A percentile compares a stretch with the other conserved stretches of the same genome.
Evolutionary conservation across 2,888 invertebrate species (phyloP).

Genomic region (Molorchus minor): DNA sequence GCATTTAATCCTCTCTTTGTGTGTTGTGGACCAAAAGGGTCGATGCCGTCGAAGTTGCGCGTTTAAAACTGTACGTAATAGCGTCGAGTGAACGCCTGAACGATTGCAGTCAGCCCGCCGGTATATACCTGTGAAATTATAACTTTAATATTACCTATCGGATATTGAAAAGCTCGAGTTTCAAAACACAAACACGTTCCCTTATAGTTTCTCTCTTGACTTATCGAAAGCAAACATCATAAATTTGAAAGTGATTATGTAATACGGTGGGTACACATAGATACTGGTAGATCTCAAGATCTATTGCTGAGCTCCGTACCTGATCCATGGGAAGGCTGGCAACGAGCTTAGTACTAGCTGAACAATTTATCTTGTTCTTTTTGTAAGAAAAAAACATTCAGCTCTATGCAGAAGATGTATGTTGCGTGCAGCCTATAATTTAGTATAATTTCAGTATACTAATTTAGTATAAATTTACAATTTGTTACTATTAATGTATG

Average conservation of each 20-base stretch:
- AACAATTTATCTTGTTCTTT: too few species aligned
- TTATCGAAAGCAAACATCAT: constrained; percentile 48
- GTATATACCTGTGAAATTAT: constrained; percentile 52
- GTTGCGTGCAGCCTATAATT: too few species aligned
- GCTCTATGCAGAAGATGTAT: too few species aligned
- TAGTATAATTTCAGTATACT: too few species aligned
- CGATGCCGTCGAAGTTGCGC: constrained; percentile 10
- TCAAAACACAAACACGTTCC: constrained; percentile 49
- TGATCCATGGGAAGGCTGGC: background rate
- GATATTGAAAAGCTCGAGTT: constrained; percentile 52
- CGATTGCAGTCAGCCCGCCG: constrained; percentile 38
- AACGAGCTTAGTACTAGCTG: too few species aligned
- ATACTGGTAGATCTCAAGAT: constrained; percentile 8
- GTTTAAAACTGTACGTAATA: constrained; percentile 1
- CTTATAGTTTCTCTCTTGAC: constrained; percentile 43
- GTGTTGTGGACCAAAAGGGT: constrained; percentile 28
- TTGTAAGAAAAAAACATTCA: too few species aligned
- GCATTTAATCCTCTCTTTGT: constrained; percentile 61
- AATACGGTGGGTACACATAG: constrained; percentile 11
- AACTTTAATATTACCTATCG: constrained; percentile 49
- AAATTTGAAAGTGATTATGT: constrained; percentile 35
- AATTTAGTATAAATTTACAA: too few species aligned
- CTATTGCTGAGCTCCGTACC: background rate
- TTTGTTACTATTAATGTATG: too few species aligned
- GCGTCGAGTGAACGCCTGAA: constrained; percentile 31